Base-by-base conservation (phyloP, 1,140 invertebrate species). In the Helicoverpa zea region DNA sequence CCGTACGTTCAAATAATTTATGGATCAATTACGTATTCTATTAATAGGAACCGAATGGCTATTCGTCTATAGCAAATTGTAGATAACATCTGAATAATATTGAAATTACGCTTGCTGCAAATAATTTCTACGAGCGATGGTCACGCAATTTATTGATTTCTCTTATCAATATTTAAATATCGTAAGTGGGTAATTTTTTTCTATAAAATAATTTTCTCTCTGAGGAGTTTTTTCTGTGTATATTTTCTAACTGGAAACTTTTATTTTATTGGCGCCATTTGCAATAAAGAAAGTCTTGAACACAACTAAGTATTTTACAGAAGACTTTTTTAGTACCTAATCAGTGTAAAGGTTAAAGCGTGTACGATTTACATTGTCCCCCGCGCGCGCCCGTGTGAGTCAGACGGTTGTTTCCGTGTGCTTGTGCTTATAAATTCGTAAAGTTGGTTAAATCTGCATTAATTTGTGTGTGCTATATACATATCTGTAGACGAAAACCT, bases 1-100 rank as follows among this genome's bases (percentile, higher is more conserved):
- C 16, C 13, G 11, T 61, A 3, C 13, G 30, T 64, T 77, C 23
- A 63, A 52, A 77, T 43, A 77, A 64, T 77, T 77, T 77, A 77
- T 77, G n/a, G 43, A 77, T 59, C 74, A 77, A 77, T 77, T 75
- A 75, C 35, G 73, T 75, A 75, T 47, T 16, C 58, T 61, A 64
- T 77, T 64, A 30, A 77, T 52, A 64, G 74, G 59, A 52, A 75
- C n/a, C 16, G 35, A 61, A 23, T 47, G 56, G 30, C 56, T 59
- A 75, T 75, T 75, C 56, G 12, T 59, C 72, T 73, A 73, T 56
- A 3, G 70, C 64, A 49, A 14, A 43, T 49, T 49, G 18, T 35
- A 47, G 73, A 58, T 75, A 75, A 23, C 7, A 75, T 47, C 54
- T n/a, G 23, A 54, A 56, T 74, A 35, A 35, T 35, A 30, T 74